A percentile compares a stretch with the other conserved stretches of the same genome.
These are phyloP conservation scores for Butastur rufipennis DNA, from an alignment of 2,113 vertebrate species.

Conservation along the genomic window DNA sequence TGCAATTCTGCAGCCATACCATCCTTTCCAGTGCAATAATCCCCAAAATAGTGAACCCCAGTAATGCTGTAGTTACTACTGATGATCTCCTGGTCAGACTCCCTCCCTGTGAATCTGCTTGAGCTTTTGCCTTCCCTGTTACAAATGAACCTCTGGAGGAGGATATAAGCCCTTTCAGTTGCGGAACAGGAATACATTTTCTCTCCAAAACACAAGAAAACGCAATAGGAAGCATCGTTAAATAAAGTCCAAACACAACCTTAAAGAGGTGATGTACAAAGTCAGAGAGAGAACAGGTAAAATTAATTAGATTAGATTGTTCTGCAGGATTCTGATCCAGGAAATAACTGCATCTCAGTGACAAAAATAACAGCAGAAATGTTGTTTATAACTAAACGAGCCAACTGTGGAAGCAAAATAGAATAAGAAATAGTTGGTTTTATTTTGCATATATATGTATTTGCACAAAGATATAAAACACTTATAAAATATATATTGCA, in stretches of 20 bases:
- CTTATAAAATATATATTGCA: too few species aligned
- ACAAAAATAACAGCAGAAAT: background rate
- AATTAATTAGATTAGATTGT: background rate
- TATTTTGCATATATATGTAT: background rate
- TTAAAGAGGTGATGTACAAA: background rate
- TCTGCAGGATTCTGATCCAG: background rate
- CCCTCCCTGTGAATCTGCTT: background rate
- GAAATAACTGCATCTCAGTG: background rate
- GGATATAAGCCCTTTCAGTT: background rate
- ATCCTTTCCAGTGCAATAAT: background rate
- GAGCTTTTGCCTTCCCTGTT: background rate
- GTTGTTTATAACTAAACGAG: background rate
- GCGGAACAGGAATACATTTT: background rate
- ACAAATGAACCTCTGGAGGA: background rate
- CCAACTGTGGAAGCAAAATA: background rate
- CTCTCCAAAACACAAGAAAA: background rate
- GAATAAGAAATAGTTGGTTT: background rate
- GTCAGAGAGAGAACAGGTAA: background rate
- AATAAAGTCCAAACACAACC: background rate
- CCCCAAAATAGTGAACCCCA: background rate
- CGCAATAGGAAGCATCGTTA: background rate
- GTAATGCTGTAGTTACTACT: background rate
- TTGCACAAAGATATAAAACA: background rate
- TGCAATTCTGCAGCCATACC: background rate
- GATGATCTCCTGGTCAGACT: background rate